These are phyloP conservation scores for Delia radicum DNA, from an alignment of 1,140 invertebrate genomes.

Conservation along the genomic window DNA sequence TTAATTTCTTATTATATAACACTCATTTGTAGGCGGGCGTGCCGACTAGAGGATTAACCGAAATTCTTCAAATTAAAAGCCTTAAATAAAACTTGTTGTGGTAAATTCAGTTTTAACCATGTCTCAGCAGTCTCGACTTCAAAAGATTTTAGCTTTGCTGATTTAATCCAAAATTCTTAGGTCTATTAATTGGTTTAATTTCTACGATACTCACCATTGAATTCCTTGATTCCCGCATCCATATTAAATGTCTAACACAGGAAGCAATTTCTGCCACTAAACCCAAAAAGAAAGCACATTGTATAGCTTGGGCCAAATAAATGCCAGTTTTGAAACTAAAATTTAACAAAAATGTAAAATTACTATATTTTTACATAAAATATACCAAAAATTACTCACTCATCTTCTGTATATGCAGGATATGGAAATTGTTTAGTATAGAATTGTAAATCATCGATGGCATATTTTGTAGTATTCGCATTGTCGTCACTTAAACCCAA, in stretches of 20 bases:
- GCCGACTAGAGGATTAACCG: too few species aligned
- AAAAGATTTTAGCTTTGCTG: too few species aligned
- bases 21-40: too few species aligned
- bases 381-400: constrained; percentile 59
- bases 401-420: constrained; percentile 64
- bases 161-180: too few species aligned
- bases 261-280: constrained; percentile 65
- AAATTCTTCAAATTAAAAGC: too few species aligned
- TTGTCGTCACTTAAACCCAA: constrained; percentile 26
- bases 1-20: too few species aligned
- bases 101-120: too few species aligned
- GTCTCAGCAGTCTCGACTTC: too few species aligned
- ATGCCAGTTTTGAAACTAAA: constrained; percentile 65
- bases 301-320: constrained; percentile 65
- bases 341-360: not conserved
- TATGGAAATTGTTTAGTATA: constrained; percentile 69
- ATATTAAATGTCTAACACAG: constrained; percentile 63
- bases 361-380: not conserved
- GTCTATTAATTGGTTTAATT: too few species aligned
- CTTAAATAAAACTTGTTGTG: too few species aligned
- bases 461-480: constrained; percentile 30
- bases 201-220: constrained; percentile 61
- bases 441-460: constrained; percentile 58
- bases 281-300: constrained; percentile 65
- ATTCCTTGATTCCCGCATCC: constrained; percentile 67